Evolutionary conservation across 2,888 invertebrate species (phyloP).

Genomic region (Cheilosia grossa): DNA sequence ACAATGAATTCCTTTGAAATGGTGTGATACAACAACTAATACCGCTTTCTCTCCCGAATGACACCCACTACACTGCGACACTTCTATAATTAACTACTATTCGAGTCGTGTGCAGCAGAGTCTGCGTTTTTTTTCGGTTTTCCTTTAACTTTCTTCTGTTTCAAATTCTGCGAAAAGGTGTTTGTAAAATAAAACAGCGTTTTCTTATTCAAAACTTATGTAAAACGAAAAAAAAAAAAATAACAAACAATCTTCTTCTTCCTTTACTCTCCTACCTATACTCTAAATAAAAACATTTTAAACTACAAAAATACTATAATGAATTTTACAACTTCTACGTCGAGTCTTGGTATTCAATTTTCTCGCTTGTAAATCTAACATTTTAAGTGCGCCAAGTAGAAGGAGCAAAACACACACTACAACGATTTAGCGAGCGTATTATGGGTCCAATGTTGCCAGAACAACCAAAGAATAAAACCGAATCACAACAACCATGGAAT

Average conservation of each 20-base stretch:
- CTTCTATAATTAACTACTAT: conserved; percentile 1
- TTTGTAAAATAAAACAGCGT: not conserved
- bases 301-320: not conserved
- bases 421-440: conserved; percentile 75
- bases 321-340: conserved; percentile 14
- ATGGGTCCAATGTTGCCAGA: conserved; percentile 77
- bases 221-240: conserved; percentile 9
- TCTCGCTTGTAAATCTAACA: conserved; percentile 1
- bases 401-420: conserved; percentile 13
- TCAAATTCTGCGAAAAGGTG: conserved; percentile 13
- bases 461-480: conserved; percentile 61
- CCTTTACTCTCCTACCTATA: conserved; percentile 22
- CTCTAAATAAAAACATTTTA: conserved; percentile 4
- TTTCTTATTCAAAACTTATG: not conserved
- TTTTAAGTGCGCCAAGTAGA: not conserved
- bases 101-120: not conserved
- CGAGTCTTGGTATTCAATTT: not conserved
- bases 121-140: not conserved
- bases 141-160: not conserved
- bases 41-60: conserved; percentile 41
- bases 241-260: conserved; percentile 50
- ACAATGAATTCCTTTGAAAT: conserved; percentile 27
- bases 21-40: conserved; percentile 50
- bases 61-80: conserved; percentile 17
- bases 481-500: conserved; percentile 53